A percentile compares a stretch with the other conserved stretches of the same genome.
These are phyloP conservation scores for Xiphophorus couchianus DNA, from an alignment of 2,113 vertebrate genomes.

Conservation along the genomic window DNA sequence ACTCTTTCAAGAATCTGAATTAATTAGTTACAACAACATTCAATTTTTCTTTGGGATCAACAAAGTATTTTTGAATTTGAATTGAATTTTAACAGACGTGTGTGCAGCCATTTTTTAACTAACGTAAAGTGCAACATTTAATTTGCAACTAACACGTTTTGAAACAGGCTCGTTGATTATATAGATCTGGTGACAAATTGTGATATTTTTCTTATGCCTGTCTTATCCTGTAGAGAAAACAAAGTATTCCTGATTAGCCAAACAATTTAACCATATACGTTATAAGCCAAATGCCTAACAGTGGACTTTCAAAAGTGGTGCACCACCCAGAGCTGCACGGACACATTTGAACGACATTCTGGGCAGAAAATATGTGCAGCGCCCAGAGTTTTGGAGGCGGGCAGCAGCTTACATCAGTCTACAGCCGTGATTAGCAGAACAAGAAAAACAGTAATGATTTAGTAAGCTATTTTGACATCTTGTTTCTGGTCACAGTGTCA, in stretches of 20 bases:
- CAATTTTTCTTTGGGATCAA: too few species aligned
- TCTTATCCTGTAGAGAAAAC: too few species aligned
- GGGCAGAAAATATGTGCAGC: slow-evolving; percentile 37
- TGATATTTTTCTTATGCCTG: too few species aligned
- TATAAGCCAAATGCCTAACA: not conserved
- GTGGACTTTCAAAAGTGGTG: not conserved
- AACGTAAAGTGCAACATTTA: too few species aligned
- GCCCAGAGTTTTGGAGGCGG: slow-evolving; percentile 29
- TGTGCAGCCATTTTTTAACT: too few species aligned
- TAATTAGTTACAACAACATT: too few species aligned
- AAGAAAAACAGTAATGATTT: slow-evolving; percentile 60
- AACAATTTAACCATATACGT: not conserved
- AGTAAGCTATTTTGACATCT: slow-evolving; percentile 53
- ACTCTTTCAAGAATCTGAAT: too few species aligned
- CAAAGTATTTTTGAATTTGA: too few species aligned
- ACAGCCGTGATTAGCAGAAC: slow-evolving; percentile 51
- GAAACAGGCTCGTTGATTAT: too few species aligned
- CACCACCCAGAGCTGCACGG: slow-evolving; percentile 7
- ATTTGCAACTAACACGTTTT: too few species aligned
- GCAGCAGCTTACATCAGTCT: slow-evolving; percentile 50
- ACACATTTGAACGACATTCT: slow-evolving; percentile 18
- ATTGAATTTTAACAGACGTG: too few species aligned
- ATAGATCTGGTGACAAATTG: too few species aligned
- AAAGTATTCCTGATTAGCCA: not conserved
- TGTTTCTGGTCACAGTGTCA: slow-evolving; percentile 55